Evolutionary conservation across 2,888 invertebrate genomes (phyloP).

Genomic region (Habroteleia sp.): DNA sequence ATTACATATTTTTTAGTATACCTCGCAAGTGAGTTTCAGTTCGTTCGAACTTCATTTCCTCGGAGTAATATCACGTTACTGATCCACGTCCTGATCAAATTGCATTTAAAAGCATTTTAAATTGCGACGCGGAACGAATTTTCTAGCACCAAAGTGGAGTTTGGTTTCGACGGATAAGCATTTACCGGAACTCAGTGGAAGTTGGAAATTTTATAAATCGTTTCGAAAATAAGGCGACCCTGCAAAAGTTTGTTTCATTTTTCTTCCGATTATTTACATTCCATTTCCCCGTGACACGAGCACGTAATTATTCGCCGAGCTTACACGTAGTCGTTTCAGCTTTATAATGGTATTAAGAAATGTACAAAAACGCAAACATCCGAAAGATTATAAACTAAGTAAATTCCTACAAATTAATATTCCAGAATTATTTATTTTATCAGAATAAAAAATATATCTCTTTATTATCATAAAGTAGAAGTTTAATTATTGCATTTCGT

Average conservation of each 20-base stretch:
- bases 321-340: conserved; percentile 20
- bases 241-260: conserved; percentile 51
- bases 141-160: conserved; percentile 30
- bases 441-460: conserved; percentile 12
- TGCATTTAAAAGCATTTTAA: conserved; percentile 49
- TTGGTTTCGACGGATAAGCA: conserved; percentile 49
- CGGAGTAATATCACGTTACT: conserved; percentile 31
- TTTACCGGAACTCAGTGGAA: conserved; percentile 44
- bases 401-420: conserved; percentile 9
- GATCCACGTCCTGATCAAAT: conserved; percentile 34
- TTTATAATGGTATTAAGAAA: conserved; percentile 7
- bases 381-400: conserved; percentile 15
- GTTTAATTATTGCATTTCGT: too few species aligned
- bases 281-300: conserved; percentile 44
- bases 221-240: conserved; percentile 34
- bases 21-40: conserved; percentile 6
- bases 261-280: conserved; percentile 59
- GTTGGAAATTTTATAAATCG: conserved; percentile 58
- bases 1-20: conserved; percentile 14
- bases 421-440: conserved; percentile 8
- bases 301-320: conserved; percentile 43
- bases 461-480: too few species aligned
- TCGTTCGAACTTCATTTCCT: conserved; percentile 33
- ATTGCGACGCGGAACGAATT: conserved; percentile 41
- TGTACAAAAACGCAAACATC: conserved; percentile 12